Percentiles rank a stretch among this genome's conserved stretches.
These are phyloP conservation scores for Edolisoma coerulescens DNA, from an alignment of 2,113 vertebrate species.

Conservation along the genomic window DNA sequence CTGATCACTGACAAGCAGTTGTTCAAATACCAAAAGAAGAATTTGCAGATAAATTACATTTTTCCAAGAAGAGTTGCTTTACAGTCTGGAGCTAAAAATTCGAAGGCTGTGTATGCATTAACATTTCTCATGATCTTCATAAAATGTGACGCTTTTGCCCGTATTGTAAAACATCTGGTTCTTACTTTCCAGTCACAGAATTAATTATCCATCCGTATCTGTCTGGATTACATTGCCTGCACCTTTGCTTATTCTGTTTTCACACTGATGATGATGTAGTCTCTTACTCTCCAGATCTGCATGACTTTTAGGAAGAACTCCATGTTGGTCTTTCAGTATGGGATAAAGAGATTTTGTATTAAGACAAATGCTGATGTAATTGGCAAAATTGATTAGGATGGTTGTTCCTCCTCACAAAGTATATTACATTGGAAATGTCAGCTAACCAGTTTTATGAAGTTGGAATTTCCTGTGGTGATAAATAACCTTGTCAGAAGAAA, in stretches of 20 bases:
- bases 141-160: neutral
- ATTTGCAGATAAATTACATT: neutral
- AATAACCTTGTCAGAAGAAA: neutral
- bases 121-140: neutral
- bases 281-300: neutral
- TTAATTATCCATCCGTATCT: neutral
- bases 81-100: neutral
- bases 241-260: neutral
- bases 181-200: neutral
- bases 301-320: neutral
- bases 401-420: neutral
- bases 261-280: neutral
- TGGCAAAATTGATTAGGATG: neutral
- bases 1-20: neutral
- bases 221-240: neutral
- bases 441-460: conserved; percentile 5
- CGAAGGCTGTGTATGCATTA: neutral
- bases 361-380: neutral
- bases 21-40: neutral
- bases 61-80: neutral
- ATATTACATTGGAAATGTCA: neutral
- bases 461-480: neutral
- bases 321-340: neutral
- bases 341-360: neutral
- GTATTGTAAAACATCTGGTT: neutral